Conservation (phyloP, 1,140 invertebrate genomes). For the Zaprionus ornatus region DNA sequence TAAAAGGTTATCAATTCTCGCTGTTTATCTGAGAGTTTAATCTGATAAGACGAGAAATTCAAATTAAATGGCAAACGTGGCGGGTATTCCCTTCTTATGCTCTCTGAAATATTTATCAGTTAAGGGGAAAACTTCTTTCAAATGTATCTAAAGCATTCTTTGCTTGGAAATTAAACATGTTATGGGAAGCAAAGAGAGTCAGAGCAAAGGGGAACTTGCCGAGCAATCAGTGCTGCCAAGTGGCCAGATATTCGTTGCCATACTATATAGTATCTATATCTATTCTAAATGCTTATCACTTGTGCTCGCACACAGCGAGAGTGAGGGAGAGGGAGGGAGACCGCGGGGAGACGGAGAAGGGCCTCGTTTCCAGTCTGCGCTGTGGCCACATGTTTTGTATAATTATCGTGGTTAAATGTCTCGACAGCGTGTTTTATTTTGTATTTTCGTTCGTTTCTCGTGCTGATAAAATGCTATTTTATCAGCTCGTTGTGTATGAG, state of each 20-base stretch:
- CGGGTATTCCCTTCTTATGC: background rate
- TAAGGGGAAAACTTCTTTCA: constrained; percentile 12
- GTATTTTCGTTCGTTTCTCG: constrained; percentile 42
- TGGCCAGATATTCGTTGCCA: constrained; percentile 27
- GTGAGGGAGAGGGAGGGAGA: too few relatives aligned
- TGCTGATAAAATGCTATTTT: constrained; percentile 50
- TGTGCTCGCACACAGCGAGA: constrained; percentile 14
- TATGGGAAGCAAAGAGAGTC: too few relatives aligned
- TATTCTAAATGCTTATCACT: constrained; percentile 54
- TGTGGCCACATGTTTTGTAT: constrained; percentile 74
- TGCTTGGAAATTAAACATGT: background rate
- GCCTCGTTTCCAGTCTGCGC: constrained; percentile 39
- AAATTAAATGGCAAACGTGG: constrained; percentile 33
- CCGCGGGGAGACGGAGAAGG: background rate
- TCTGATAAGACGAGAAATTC: constrained; percentile 21
- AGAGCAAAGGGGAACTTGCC: too few relatives aligned
- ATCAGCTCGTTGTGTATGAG: constrained; percentile 45
- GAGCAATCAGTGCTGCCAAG: constrained; percentile 29
- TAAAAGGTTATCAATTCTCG: constrained; percentile 68
- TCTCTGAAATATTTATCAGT: background rate
- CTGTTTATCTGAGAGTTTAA: constrained; percentile 51
- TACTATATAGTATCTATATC: constrained; percentile 38
- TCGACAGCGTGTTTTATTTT: constrained; percentile 46
- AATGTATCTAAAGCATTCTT: constrained; percentile 31
- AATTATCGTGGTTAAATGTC: constrained; percentile 81